These are phyloP conservation scores for Phataginus tetradactyla DNA, from an alignment of 2,797 vertebrate species.

Conservation along the genomic window DNA sequence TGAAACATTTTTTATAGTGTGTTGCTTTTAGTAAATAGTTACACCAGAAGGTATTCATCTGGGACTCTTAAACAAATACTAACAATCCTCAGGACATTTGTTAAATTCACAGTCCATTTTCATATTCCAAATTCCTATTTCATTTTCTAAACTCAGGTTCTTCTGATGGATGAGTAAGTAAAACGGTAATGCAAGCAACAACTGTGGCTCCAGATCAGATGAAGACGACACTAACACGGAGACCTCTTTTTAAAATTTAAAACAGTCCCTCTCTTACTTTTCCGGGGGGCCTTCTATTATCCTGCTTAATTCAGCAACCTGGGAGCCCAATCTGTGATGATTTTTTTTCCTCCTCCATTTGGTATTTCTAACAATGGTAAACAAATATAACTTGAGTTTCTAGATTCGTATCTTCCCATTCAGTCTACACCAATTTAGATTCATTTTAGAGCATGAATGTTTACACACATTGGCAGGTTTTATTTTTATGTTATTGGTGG, in stretches of 20 bases:
- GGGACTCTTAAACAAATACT: background rate
- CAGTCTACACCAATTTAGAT: background rate
- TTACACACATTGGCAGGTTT: background rate
- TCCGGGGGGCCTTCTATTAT: background rate
- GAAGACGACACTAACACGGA: background rate
- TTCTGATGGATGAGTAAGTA: background rate
- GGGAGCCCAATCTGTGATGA: background rate
- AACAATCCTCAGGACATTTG: background rate
- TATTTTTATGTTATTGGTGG: background rate
- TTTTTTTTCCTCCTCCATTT: slow-evolving; percentile 1
- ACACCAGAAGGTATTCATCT: background rate
- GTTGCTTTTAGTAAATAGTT: no score
- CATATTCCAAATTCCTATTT: slow-evolving; percentile 44
- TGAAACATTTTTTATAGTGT: no score
- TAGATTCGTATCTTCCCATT: background rate
- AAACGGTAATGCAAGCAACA: background rate
- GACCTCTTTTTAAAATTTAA: slow-evolving; percentile 6
- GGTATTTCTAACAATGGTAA: slow-evolving; percentile 21
- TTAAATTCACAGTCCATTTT: slow-evolving; percentile 50
- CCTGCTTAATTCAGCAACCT: background rate
- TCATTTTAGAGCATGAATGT: background rate
- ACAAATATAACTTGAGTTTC: background rate
- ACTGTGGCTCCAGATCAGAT: background rate
- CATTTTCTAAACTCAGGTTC: slow-evolving; percentile 22
- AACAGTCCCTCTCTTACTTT: slow-evolving; percentile 9